Evolutionary conservation across 2,797 vertebrate genomes (phyloP), one percentile per base, ranked within the genome.

Genomic region (Microctenopoma lineatum): DNA sequence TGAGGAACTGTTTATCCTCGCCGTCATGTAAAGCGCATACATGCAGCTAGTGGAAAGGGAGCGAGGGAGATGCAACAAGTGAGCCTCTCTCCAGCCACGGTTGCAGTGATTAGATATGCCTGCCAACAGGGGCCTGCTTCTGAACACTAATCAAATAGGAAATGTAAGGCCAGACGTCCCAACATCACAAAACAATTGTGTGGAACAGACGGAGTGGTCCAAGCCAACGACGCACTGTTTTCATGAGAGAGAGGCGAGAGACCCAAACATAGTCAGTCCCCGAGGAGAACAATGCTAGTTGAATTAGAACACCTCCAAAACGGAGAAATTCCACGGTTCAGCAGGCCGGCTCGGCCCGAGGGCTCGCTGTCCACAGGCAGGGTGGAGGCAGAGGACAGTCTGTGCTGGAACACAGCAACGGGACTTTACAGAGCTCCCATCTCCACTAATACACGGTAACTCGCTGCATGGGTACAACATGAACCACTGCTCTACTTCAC

Each of bases 121-220:
- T 92, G 88, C 84, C 91, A 90, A 88, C 87, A 71, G 78, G 79
- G 79, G 69, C 72, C 81, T 78, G 83, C 80, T 81, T 85, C 87
- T 89, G 68, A 90, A 70, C 87, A 76, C 87, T 87, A 92, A 92
- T 92, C 89, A 89, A 92, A 92, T 80, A 89, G 87, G 90, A 92
- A 92, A 91, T 80, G 84, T 90, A 85, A 77, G 70, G 82, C 82
- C 77, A 89, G 88, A 91, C 88, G 82, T 84, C 84, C 84, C 84
- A 79, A 72, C 89, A 78, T 85, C 84, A 81, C 88, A 89, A 87
- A 89, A 90, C 89, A 89, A 90, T 84, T 76, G 87, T 83, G 70
- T 63, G 79, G 79, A 79, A 79, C 79, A 83, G 79, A 85, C 85
- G 66, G 80, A 86, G 78, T 42, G 16, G 81, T 77, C 74, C 77